Evolutionary conservation across 2,888 invertebrate genomes (phyloP).

Genomic region (Mactromeris polynyma): DNA sequence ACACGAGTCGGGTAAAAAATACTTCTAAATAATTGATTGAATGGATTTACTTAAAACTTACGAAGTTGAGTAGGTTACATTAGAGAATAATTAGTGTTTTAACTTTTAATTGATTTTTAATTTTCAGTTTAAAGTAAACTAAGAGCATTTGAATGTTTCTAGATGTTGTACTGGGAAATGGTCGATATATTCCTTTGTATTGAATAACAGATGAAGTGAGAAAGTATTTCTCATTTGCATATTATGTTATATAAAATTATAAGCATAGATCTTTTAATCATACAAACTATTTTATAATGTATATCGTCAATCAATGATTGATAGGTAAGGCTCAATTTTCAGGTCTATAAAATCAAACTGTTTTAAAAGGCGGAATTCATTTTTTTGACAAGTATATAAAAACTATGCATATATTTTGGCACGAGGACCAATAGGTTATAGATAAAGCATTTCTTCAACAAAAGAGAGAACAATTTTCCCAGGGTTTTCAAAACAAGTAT

Average conservation of each 20-base stretch:
- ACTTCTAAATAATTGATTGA: too few species aligned
- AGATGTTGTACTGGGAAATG: background rate
- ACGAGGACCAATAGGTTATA: slow-evolving; percentile 16
- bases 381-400: slow-evolving; percentile 22
- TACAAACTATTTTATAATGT: background rate
- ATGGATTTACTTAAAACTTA: too few species aligned
- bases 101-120: too few species aligned
- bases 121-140: background rate
- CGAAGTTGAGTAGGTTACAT: too few species aligned
- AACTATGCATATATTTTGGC: slow-evolving; percentile 25
- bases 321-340: background rate
- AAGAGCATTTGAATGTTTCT: background rate
- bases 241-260: background rate
- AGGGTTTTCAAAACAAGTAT: slow-evolving; percentile 32
- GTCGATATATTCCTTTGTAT: background rate
- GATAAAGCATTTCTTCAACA: slow-evolving; percentile 29
- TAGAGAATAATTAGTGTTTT: too few species aligned
- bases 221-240: background rate
- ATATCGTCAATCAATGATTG: background rate
- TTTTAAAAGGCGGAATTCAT: background rate
- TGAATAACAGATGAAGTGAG: background rate
- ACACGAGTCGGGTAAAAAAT: too few species aligned
- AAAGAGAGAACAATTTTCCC: slow-evolving; percentile 33
- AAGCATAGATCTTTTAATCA: background rate
- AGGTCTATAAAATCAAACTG: background rate